Percentiles rank a stretch among this genome's conserved stretches.
These are phyloP conservation scores for Drosophila greeni DNA, from an alignment of 2,888 invertebrate species.

Conservation along the genomic window DNA sequence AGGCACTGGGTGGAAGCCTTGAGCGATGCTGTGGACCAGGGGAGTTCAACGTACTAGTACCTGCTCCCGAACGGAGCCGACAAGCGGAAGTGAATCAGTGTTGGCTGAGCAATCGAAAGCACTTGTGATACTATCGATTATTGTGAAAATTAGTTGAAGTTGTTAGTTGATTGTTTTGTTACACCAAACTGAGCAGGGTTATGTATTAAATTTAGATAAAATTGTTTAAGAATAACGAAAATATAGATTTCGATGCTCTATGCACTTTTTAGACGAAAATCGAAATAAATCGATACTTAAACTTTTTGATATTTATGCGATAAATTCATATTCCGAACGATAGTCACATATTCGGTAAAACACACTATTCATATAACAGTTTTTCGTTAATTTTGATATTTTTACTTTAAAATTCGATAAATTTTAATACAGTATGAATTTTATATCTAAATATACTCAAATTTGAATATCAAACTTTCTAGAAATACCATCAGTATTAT, in stretches of 20 bases:
- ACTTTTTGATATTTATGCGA: not conserved
- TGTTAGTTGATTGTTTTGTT: not conserved
- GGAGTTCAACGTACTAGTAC: slow-evolving; percentile 53
- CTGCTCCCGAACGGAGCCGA: slow-evolving; percentile 14
- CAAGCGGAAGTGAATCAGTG: slow-evolving; percentile 67
- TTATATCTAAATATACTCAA: not conserved
- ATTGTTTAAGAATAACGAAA: not conserved
- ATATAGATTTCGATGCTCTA: not conserved
- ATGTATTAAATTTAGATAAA: not conserved
- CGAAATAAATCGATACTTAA: not conserved
- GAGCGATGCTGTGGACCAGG: slow-evolving; percentile 13
- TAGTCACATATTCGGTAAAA: not conserved
- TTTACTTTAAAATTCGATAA: not conserved
- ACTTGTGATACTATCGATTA: not conserved
- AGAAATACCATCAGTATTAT: not conserved
- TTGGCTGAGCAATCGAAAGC: slow-evolving; percentile 1
- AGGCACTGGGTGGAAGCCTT: slow-evolving; percentile 25
- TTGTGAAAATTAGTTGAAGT: not conserved
- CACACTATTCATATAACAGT: not conserved
- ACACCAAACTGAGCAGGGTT: not conserved
- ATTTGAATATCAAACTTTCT: not conserved
- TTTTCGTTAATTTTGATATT: not conserved
- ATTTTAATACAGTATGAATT: not conserved
- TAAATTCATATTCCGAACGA: not conserved
- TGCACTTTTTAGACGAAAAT: not conserved